Base-by-base conservation (phyloP, 2,888 invertebrate species). In the Ceratothoa steindachneri region DNA sequence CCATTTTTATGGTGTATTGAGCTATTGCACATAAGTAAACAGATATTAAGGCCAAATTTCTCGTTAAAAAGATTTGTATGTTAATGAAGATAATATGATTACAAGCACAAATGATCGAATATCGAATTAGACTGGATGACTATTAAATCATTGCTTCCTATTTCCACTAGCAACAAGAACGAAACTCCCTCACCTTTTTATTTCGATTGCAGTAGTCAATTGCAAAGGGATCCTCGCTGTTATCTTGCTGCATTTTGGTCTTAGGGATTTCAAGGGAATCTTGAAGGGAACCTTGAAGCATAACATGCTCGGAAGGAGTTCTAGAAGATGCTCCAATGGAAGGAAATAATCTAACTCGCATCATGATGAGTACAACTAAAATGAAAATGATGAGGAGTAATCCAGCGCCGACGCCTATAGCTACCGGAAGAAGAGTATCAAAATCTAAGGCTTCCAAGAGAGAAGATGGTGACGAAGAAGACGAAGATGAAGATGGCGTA, bases 351-450 rank as follows among this genome's bases (percentile, higher is more conserved):
- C 77, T 24, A 9, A 73, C 69, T 31, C 74, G 74, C 27, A 77
- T 67, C 15, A 68, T 71, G 30, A 77, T 75, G 65, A 75, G 77
- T 1, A 75, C 15, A 30, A 77, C 71, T 60, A 77, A 72, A 30
- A 77, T 51, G 66, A 77, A 72, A 69, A 77, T 73, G 31, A 77
- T 72, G 5, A 77, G 67, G 30, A 77, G 28, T n/a, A 77, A 75
- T 1, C 77, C 77, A 0, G 75, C 77, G 2, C 77, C 77, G 1
- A 77, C 73, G 12, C 77, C 77, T 22, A 75, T 53, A 28, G 77
- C 77, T 3, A 73, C 75, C 2, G 77, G 77, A n/a, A 77, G 51
- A 9, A 77, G 72, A n/a, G 71, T 65, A 24, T 30, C 22, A 24
- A 70, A 60, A 30, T 60, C 60, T 22, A 55, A 19, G 5, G 55